Base-by-base conservation (phyloP, 35 echinoderm and acorn worm species). In the Eucidaris tribuloides region DNA sequence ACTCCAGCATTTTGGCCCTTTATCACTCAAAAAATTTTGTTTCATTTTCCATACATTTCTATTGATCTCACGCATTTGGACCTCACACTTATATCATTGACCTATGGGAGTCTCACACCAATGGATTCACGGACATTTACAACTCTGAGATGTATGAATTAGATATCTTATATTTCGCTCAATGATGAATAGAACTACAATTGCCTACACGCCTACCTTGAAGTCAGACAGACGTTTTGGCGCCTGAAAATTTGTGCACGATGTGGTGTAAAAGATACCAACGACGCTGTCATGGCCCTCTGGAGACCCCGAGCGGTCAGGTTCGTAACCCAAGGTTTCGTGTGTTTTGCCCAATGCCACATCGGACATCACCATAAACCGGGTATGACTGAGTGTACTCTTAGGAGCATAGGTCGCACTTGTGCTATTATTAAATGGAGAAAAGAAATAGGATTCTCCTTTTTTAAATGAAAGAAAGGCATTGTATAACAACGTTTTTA, bases 271-370 rank as follows among this genome's bases (percentile, higher is more conserved):
- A n/a, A n/a, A n/a, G 29, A 74, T 20, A n/a, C 68, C 68, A 33
- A 42, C 0, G 36, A 97, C 89, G 71, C 94, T 97, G 29, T 97
- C 58, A 45, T 72, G 92, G 14, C 89, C 94, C n/a, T 61, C 15
- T 7, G 94, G 94, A 2, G 94, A 48, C 11, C 32, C 25, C 34
- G 29, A 48, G 7, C 90, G 82, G 5, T 87, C 59, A 24, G 83
- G 54, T 5, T 87, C n/a, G n/a, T 86, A 87, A 25, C 40, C 25
- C 2, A 42, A 82, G 5, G 82, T 57, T 5, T 86, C 84, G 31
- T 77, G 35, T 66, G 78, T 82, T 45, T 70, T 71, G 2, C 90
- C 89, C 7, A 92, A 71, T 15, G 83, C 84, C n/a, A 92, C 90
- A 37, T 87, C 63, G 42, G 74, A 87, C 7, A 92, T 50, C 23